Conservation (phyloP, 2,888 invertebrate species). For the Phoronis australis region DNA sequence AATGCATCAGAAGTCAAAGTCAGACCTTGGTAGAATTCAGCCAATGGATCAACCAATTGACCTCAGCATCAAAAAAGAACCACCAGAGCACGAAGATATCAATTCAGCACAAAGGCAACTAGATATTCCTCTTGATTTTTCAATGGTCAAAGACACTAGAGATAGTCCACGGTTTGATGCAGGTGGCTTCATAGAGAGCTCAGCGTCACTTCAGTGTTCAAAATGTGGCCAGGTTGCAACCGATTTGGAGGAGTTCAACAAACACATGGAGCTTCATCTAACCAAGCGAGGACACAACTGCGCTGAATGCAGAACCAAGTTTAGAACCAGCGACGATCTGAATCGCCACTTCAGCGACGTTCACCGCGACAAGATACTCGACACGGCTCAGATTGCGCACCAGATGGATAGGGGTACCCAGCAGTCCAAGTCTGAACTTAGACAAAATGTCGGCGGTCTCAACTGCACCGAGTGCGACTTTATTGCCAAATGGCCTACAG, state of each 20-base stretch:
- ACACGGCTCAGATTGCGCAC: conserved; percentile 39
- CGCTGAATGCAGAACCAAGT: conserved; percentile 42
- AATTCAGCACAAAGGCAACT: too few species aligned
- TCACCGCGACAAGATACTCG: conserved; percentile 36
- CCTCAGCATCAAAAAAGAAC: too few species aligned
- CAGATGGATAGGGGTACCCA: conserved; percentile 40
- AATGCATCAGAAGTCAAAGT: too few species aligned
- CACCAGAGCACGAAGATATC: too few species aligned
- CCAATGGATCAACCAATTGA: too few species aligned
- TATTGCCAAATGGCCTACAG: conserved; percentile 48
- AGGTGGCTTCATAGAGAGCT: too few species aligned
- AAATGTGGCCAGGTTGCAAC: conserved; percentile 37
- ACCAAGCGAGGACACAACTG: conserved; percentile 41
- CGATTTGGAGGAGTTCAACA: conserved; percentile 34
- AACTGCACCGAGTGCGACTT: conserved; percentile 49
- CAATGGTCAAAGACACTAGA: too few species aligned
- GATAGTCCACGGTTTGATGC: too few species aligned
- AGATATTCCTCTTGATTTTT: too few species aligned
- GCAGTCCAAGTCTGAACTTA: conserved; percentile 39
- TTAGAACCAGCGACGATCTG: conserved; percentile 40
- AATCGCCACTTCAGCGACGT: conserved; percentile 42
- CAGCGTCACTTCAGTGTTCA: conserved; percentile 33
- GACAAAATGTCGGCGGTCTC: conserved; percentile 36
- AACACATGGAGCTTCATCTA: conserved; percentile 38
- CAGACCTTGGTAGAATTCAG: too few species aligned